These are phyloP conservation scores for Thaumatotibia leucotreta DNA, from an alignment of 1,140 invertebrate species.

Conservation along the genomic window DNA sequence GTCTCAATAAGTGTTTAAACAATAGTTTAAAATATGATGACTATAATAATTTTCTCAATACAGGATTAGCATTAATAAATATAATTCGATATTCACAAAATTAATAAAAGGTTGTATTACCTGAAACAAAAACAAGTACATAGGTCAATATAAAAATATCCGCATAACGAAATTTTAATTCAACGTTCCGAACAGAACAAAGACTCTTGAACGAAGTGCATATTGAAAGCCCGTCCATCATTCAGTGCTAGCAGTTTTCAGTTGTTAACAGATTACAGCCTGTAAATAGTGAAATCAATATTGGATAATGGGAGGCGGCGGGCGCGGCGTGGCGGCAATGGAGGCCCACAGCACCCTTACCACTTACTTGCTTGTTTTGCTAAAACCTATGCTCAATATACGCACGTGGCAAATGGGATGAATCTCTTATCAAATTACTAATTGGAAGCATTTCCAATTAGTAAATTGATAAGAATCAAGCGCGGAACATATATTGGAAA, in stretches of 20 bases:
- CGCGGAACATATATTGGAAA: no score
- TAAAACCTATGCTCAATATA: not conserved
- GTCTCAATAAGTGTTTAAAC: no score
- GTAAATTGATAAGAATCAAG: no score
- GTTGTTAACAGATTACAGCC: conserved; percentile 58
- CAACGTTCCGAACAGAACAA: not conserved
- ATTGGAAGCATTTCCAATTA: not conserved
- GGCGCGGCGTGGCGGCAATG: conserved; percentile 38
- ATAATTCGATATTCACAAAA: no score
- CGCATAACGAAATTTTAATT: not conserved
- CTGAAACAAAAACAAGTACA: not conserved
- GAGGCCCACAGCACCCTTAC: conserved; percentile 46
- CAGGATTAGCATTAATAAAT: no score
- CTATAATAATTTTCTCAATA: no score
- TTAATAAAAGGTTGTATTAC: not conserved
- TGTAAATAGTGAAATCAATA: conserved; percentile 73
- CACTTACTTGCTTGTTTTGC: conserved; percentile 17
- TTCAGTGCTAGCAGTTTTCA: conserved; percentile 37
- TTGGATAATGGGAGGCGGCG: conserved; percentile 59
- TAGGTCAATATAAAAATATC: not conserved
- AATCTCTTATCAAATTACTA: not conserved
- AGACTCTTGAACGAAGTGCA: not conserved
- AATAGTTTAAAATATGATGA: no score
- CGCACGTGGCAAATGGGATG: not conserved
- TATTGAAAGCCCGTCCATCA: conserved; percentile 21